A percentile compares a stretch with the other conserved stretches of the same genome.
phyloP scores from a whole-genome alignment of 2,113 vertebrate species.

The Meleagris gallopavo region DNA sequence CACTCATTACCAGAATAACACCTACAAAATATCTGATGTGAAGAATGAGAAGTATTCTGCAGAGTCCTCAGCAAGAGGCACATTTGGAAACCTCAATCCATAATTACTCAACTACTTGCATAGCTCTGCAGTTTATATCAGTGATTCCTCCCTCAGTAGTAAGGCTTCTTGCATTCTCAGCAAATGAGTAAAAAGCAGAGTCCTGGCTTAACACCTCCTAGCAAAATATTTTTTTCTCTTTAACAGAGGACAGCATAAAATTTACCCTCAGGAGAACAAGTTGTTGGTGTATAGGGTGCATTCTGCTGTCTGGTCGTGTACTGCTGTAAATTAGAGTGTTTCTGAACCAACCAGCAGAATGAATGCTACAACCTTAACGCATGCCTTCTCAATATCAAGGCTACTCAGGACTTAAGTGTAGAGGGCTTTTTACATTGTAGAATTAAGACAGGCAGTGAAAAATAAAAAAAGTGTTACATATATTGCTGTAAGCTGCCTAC shows the following conservation, averaged over 20 bases:
- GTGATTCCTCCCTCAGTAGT: background rate
- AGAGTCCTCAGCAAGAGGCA: background rate
- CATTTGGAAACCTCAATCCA: background rate
- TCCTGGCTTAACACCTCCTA: slow-evolving; percentile 4
- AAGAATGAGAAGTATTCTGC: background rate
- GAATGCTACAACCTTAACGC: background rate
- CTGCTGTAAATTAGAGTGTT: background rate
- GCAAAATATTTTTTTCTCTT: slow-evolving; percentile 25
- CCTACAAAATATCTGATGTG: fast-evolving
- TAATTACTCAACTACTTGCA: background rate
- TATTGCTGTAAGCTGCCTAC: background rate
- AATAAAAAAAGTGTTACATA: background rate
- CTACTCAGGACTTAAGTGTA: background rate
- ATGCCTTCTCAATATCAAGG: background rate
- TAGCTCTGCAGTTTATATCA: background rate
- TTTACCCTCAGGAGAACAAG: background rate
- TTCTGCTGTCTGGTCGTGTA: background rate
- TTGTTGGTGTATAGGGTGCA: background rate
- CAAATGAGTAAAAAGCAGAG: background rate
- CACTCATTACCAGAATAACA: background rate
- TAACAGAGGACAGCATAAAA: background rate
- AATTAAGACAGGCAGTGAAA: background rate
- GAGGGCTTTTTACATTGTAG: fast-evolving
- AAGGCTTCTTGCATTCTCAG: slow-evolving; percentile 51
- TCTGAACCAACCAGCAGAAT: background rate